Evolutionary conservation across 2,113 vertebrate species (phyloP).

Genomic region (Heteronetta atricapilla): DNA sequence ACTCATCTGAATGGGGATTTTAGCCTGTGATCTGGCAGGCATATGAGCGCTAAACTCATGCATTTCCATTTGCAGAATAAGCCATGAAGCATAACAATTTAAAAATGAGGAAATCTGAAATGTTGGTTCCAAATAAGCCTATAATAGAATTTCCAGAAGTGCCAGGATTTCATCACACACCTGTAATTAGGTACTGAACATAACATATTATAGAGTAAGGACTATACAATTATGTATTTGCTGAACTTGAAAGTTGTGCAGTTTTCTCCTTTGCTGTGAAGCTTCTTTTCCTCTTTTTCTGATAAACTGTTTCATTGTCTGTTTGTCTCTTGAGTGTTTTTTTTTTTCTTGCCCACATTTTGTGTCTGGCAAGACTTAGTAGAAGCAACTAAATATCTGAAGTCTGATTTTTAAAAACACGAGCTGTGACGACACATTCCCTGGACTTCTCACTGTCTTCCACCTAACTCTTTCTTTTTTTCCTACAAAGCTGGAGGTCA

Average conservation of each 20-base stretch:
- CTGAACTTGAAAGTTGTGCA: neutral
- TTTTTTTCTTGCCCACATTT: neutral
- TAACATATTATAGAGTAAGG: neutral
- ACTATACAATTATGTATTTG: neutral
- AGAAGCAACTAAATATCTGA: neutral
- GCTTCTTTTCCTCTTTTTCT: neutral
- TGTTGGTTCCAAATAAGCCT: slow-evolving; percentile 22
- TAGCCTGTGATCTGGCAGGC: neutral
- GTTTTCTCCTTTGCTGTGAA: neutral
- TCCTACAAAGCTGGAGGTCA: neutral
- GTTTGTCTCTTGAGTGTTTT: neutral
- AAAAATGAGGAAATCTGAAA: slow-evolving; percentile 23
- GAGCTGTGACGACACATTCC: neutral
- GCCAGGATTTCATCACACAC: neutral
- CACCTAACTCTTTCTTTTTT: neutral
- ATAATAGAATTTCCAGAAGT: slow-evolving; percentile 11
- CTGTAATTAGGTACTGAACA: neutral
- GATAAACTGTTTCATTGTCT: neutral
- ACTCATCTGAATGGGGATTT: neutral
- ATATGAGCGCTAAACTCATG: neutral
- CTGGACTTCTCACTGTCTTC: neutral
- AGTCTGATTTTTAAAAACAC: neutral
- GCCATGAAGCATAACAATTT: slow-evolving; percentile 3
- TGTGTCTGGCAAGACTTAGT: neutral
- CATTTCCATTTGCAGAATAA: slow-evolving; percentile 46